These are phyloP conservation scores for Heliconius nattereri DNA, from an alignment of 1,140 invertebrate genomes.

Conservation along the genomic window DNA sequence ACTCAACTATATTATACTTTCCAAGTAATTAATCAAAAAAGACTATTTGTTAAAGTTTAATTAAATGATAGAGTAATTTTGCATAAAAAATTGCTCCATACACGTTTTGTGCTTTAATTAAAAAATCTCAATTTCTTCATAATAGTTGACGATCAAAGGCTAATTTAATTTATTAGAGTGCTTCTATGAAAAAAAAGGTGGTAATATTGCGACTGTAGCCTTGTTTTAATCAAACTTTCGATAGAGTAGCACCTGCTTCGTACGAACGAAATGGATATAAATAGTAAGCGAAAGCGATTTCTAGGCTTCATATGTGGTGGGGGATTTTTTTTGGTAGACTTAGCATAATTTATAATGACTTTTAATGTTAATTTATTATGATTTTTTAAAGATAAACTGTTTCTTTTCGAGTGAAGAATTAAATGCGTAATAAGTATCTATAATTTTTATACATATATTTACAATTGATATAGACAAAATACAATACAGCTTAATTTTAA, in stretches of 20 bases:
- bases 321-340: too few relatives aligned
- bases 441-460: too few relatives aligned
- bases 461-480: too few relatives aligned
- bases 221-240: conserved; percentile 27
- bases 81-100: conserved; percentile 9
- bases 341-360: too few relatives aligned
- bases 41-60: conserved; percentile 6
- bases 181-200: conserved; percentile 9
- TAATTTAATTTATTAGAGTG: conserved; percentile 27
- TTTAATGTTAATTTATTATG: too few relatives aligned
- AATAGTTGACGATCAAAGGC: conserved; percentile 3
- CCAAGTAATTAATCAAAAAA: conserved; percentile 7
- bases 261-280: neutral
- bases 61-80: conserved; percentile 1
- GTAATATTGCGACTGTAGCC: conserved; percentile 19
- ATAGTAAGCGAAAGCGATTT: conserved; percentile 7
- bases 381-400: neutral
- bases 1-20: neutral
- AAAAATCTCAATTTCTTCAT: conserved; percentile 14
- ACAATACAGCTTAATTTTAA: too few relatives aligned
- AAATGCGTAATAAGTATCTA: too few relatives aligned
- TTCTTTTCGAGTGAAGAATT: neutral
- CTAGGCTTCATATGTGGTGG: neutral
- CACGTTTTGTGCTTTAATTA: conserved; percentile 9
- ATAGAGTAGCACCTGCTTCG: conserved; percentile 26